phyloP scores from a whole-genome alignment of 2,113 vertebrate genomes.

The Phyllostomus hastatus region DNA sequence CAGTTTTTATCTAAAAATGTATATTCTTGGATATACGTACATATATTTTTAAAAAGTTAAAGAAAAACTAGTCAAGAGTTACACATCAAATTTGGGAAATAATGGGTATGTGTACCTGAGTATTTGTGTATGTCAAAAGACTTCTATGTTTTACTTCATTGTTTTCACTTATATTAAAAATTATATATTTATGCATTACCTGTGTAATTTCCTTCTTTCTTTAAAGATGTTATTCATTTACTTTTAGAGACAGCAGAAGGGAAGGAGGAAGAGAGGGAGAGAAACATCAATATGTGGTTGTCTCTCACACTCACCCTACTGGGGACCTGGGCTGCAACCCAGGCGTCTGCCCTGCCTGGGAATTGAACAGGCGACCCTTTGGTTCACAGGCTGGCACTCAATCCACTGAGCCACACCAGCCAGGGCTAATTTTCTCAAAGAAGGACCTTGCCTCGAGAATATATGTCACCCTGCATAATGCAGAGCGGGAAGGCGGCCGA shows the following conservation, averaged over 20 bases:
- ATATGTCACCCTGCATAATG: not conserved
- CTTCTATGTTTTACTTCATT: not conserved
- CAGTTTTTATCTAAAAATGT: not conserved
- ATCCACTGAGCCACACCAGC: too few relatives aligned
- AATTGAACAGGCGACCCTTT: too few relatives aligned
- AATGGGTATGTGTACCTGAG: not conserved
- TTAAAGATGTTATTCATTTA: too few relatives aligned
- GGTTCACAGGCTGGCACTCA: too few relatives aligned
- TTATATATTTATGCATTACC: not conserved
- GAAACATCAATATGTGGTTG: too few relatives aligned
- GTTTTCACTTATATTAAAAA: not conserved
- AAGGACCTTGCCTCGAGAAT: not conserved
- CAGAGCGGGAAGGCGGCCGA: not conserved
- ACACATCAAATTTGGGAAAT: not conserved
- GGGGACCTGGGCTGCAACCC: too few relatives aligned
- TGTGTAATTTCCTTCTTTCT: not conserved
- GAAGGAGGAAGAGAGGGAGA: too few relatives aligned
- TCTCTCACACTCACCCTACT: too few relatives aligned
- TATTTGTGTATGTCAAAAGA: not conserved
- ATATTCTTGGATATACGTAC: not conserved
- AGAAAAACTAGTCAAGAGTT: not conserved
- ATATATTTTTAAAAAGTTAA: not conserved
- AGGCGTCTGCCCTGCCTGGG: too few relatives aligned
- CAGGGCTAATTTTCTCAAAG: not conserved
- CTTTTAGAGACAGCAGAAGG: too few relatives aligned